Conservation (phyloP, 2,113 vertebrate genomes). For the Protobothrops flavoviridis region DNA sequence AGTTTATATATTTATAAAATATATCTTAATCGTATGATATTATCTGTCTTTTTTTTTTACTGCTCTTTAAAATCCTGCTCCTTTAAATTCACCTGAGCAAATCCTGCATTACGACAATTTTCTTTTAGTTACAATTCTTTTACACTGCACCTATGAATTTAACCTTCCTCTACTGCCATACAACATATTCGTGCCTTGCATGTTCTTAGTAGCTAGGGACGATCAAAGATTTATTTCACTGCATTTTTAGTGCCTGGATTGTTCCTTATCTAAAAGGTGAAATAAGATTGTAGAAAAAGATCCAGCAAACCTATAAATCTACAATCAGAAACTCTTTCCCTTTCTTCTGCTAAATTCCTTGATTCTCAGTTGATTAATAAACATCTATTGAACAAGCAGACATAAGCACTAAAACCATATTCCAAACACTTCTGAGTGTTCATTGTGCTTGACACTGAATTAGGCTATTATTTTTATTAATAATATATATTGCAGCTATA, state of each 20-base stretch:
- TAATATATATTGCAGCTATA: neutral
- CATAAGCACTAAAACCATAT: neutral
- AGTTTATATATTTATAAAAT: neutral
- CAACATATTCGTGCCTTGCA: neutral
- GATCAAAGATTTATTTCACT: neutral
- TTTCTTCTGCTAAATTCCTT: neutral
- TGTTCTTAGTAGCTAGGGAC: neutral
- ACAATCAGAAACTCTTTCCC: neutral
- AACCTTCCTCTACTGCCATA: neutral
- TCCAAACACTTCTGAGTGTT: neutral
- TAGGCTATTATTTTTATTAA: slow-evolving; percentile 13
- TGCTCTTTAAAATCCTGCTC: neutral
- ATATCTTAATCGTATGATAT: neutral
- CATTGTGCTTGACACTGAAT: neutral
- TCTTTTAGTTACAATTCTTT: slow-evolving; percentile 3
- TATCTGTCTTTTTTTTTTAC: neutral
- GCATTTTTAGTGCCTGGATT: neutral
- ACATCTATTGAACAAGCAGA: neutral
- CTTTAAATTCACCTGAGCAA: neutral
- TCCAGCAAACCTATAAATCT: neutral
- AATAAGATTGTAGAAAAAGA: neutral
- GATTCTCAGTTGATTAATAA: neutral
- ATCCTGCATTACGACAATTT: neutral
- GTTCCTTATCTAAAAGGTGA: slow-evolving; percentile 21
- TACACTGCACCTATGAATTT: slow-evolving; percentile 11